Evolutionary conservation across 2,888 invertebrate genomes (phyloP).

Genomic region (Prosapia bicincta): DNA sequence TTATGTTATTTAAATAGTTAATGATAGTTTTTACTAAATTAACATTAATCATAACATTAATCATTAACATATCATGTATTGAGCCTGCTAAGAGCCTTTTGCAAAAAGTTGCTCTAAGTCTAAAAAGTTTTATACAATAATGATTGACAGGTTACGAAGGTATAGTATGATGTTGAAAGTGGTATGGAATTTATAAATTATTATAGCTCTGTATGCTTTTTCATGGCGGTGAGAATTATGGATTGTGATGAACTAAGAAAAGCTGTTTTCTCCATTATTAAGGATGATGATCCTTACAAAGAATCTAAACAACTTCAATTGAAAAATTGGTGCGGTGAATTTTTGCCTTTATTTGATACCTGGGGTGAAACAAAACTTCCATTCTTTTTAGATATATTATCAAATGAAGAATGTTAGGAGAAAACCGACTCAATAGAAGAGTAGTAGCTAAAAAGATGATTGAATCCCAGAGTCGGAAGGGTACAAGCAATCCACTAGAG

Average conservation of each 20-base stretch:
- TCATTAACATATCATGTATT: conserved; percentile 4
- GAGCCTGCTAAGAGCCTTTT: neutral
- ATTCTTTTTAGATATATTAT: neutral
- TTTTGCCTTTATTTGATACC: neutral
- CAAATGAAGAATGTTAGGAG: neutral
- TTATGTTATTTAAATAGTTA: conserved; percentile 8
- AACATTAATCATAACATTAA: conserved; percentile 7
- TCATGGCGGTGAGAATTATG: neutral
- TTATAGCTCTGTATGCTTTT: neutral
- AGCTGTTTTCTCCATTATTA: neutral
- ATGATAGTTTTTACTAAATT: conserved; percentile 6
- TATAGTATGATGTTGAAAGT: neutral
- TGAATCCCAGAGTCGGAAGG: neutral
- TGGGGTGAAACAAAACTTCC: neutral
- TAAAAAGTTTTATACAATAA: neutral
- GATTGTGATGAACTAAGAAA: neutral
- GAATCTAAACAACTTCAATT: neutral
- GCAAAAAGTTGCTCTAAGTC: neutral
- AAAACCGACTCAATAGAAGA: neutral
- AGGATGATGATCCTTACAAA: neutral
- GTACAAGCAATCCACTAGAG: neutral
- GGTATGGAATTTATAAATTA: neutral
- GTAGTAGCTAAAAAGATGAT: neutral
- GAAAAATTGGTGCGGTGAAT: neutral
- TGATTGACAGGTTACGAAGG: neutral